A percentile compares a stretch with the other conserved stretches of the same genome.
Conservation (phyloP, 2,888 invertebrate species). For the Coremacera marginata region DNA sequence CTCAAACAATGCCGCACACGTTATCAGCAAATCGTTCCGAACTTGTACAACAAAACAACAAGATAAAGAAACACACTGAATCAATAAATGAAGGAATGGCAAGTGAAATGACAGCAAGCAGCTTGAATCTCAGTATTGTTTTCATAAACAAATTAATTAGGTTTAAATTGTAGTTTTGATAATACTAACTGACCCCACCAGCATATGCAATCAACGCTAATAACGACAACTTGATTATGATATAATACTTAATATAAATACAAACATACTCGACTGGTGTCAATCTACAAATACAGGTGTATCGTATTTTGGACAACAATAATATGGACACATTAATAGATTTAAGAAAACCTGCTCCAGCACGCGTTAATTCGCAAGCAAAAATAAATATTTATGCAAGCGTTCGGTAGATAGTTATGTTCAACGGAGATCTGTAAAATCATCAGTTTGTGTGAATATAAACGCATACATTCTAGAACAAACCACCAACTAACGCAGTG, state of each 20-base stretch:
- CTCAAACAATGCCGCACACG: neutral
- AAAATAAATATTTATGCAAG: neutral
- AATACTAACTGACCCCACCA: constrained; percentile 15
- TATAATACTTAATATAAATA: neutral
- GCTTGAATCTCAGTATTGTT: neutral
- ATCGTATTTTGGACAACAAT: neutral
- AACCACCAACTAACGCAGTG: neutral
- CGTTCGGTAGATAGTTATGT: neutral
- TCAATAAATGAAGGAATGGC: constrained; percentile 9
- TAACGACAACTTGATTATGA: neutral
- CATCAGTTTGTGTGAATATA: neutral
- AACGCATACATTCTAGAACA: neutral
- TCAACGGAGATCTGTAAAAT: neutral
- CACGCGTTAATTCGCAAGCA: neutral
- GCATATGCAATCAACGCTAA: neutral
- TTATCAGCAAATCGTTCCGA: constrained; percentile 11
- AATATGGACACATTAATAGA: neutral
- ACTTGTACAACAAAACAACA: neutral
- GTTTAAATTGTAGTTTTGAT: constrained; percentile 9
- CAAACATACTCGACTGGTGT: neutral
- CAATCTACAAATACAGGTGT: neutral
- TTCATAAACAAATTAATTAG: constrained; percentile 23
- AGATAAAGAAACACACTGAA: neutral
- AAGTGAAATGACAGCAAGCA: neutral
- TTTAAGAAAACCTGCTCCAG: constrained; percentile 2